A percentile compares a stretch with the other conserved stretches of the same genome.
Conservation (phyloP, 2,888 invertebrate genomes). For the Lasioglossum oenotherae region DNA sequence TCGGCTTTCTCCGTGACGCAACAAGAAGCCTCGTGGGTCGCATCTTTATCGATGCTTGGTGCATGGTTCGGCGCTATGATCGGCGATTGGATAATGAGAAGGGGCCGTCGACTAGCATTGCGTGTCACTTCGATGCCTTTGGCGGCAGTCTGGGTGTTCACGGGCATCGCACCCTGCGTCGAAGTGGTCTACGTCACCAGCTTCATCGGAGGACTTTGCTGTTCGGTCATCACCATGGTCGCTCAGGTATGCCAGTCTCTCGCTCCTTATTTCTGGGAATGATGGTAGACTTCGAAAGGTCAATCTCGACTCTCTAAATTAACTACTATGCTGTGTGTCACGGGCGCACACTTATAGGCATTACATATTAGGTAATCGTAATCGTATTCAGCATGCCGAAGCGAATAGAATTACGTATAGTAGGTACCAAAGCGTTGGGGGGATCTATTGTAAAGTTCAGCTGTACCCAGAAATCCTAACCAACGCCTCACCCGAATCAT, state of each 20-base stretch:
- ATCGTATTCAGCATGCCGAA: background rate
- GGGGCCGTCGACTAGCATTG: slow-evolving; percentile 90
- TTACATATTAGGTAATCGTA: too few species aligned
- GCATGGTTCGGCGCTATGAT: slow-evolving; percentile 92
- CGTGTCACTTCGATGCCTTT: slow-evolving; percentile 91
- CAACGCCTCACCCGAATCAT: too few species aligned
- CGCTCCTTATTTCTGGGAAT: background rate
- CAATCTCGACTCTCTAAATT: background rate
- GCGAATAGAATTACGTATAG: background rate
- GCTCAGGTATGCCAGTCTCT: slow-evolving; percentile 86
- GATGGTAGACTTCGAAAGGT: background rate
- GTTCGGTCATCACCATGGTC: slow-evolving; percentile 91
- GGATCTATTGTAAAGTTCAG: background rate
- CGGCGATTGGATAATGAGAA: slow-evolving; percentile 91
- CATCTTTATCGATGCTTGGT: slow-evolving; percentile 91
- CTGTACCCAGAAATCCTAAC: too few species aligned
- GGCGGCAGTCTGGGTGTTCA: slow-evolving; percentile 92
- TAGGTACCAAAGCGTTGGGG: background rate
- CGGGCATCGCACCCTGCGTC: slow-evolving; percentile 91
- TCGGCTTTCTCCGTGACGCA: slow-evolving; percentile 88
- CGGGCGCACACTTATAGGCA: too few species aligned
- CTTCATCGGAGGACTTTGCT: slow-evolving; percentile 93
- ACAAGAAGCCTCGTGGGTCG: slow-evolving; percentile 93
- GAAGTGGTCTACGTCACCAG: slow-evolving; percentile 93
- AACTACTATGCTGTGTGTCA: too few species aligned